These are phyloP conservation scores for Papilio elwesi DNA, from an alignment of 2,888 invertebrate genomes.

Conservation along the genomic window DNA sequence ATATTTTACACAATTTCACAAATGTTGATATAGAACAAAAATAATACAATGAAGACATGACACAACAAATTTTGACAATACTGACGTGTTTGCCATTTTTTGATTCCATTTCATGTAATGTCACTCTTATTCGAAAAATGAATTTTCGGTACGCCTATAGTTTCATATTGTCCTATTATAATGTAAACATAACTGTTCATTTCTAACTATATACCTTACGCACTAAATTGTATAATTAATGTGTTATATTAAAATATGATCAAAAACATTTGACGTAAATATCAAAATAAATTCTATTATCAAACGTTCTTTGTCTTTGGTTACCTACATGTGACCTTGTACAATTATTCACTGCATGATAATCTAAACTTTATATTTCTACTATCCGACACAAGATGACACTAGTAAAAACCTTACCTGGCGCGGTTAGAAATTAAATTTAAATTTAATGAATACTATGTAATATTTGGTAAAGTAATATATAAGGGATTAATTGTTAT, in stretches of 20 bases:
- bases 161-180: not conserved
- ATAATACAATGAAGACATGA: conserved; percentile 78
- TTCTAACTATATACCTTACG: not conserved
- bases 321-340: conserved; percentile 63
- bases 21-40: conserved; percentile 57
- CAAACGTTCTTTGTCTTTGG: conserved; percentile 57
- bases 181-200: not conserved
- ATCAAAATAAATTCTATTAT: conserved; percentile 32
- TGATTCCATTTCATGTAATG: conserved; percentile 25
- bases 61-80: conserved; percentile 80
- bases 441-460: too few relatives aligned
- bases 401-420: not conserved
- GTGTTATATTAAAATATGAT: not conserved
- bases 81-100: conserved; percentile 66
- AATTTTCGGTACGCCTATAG: not conserved
- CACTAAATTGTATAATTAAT: not conserved
- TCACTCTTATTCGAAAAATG: conserved; percentile 30
- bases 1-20: conserved; percentile 55
- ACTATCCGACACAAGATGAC: conserved; percentile 58
- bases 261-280: conserved; percentile 1
- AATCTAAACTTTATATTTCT: conserved; percentile 20
- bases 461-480: too few relatives aligned
- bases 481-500: too few relatives aligned
- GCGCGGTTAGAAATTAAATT: too few relatives aligned
- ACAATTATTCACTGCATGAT: conserved; percentile 50